Base-by-base conservation (phyloP, 2,888 invertebrate species). In the Melieria omissa region DNA sequence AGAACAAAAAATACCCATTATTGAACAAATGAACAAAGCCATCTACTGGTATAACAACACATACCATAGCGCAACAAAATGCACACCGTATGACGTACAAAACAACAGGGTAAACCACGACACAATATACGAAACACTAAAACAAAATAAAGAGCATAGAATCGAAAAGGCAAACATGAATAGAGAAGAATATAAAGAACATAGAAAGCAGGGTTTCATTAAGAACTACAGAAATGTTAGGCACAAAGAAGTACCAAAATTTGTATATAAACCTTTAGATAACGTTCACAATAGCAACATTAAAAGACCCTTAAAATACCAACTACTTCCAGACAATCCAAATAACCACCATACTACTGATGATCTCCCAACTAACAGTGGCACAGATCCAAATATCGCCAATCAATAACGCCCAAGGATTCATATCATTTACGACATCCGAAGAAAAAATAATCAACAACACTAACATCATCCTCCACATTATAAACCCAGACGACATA, bases 41-140 rank as follows among this genome's bases (percentile, higher is more conserved):
- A 49, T 64, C 9, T 49, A 8, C 9, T 64, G 46, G 10, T 64
- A 64, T 46, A 64, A 64, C 16, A 64, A 64, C 10, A 64, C 6
- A 5, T 46, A 47, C 64, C 64, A 64, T 42, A 64, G 29, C 10
- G 41, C 10, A 5, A 47, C 46, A 46, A 64, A 64, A 47, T 64
- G 64, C 14, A 47, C 64, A 29, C 64, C 41, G n/a, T 47, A 47
- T 12, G 64, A 64, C 14, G 63, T 41, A 45, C 47, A 64, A 64
- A 47, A 64, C 14, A 12, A 12, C 29, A 64, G 47, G 47, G 29
- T 64, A 16, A 14, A 64, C 14, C 64, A 14, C 14, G 1, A 63
- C 41, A 42, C 16, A 42, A 41, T 60, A 29, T 29, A 42, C n/a
- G n/a, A 29, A 41, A 41, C n/a, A 42, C n/a, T 60, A n/a, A 41